Percentiles rank a stretch among this genome's conserved stretches.
Conservation (phyloP, 1,140 invertebrate species). For the Panagrolaimus sp. region DNA sequence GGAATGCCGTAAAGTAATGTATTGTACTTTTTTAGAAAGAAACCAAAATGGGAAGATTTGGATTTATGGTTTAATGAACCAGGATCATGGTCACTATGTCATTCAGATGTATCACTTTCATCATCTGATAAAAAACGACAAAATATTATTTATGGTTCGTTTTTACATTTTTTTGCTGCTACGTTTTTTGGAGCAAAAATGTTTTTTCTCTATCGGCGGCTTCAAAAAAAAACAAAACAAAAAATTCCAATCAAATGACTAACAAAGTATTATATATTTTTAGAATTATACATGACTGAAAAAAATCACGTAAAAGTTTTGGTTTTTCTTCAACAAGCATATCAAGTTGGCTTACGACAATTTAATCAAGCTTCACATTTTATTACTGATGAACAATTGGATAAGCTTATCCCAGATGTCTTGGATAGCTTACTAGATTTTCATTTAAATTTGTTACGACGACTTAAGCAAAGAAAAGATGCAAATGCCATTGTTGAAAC, state of each 20-base stretch:
- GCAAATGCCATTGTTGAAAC: constrained; percentile 30
- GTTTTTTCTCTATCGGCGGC: background rate
- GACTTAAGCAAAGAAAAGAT: constrained; percentile 21
- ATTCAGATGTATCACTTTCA: constrained; percentile 26
- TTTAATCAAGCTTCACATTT: constrained; percentile 28
- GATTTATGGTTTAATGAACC: constrained; percentile 35
- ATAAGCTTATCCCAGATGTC: constrained; percentile 41
- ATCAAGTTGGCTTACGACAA: constrained; percentile 38
- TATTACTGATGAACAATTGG: background rate
- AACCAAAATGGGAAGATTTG: constrained; percentile 42
- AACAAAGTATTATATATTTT: constrained; percentile 2
- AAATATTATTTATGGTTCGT: constrained; percentile 39
- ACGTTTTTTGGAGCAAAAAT: too few relatives aligned
- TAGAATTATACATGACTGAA: constrained; percentile 39
- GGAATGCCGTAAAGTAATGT: too few relatives aligned
- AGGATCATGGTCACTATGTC: constrained; percentile 29
- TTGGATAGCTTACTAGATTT: constrained; percentile 44
- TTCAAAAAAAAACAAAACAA: too few relatives aligned
- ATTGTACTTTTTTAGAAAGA: constrained; percentile 29
- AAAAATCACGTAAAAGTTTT: constrained; percentile 45
- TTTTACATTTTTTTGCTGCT: background rate
- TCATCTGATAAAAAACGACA: constrained; percentile 32
- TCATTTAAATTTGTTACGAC: constrained; percentile 41
- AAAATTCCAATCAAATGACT: too few relatives aligned
- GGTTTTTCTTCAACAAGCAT: constrained; percentile 43